Evolutionary conservation across 2,113 vertebrate genomes (phyloP).

Genomic region (Etia nguti): DNA sequence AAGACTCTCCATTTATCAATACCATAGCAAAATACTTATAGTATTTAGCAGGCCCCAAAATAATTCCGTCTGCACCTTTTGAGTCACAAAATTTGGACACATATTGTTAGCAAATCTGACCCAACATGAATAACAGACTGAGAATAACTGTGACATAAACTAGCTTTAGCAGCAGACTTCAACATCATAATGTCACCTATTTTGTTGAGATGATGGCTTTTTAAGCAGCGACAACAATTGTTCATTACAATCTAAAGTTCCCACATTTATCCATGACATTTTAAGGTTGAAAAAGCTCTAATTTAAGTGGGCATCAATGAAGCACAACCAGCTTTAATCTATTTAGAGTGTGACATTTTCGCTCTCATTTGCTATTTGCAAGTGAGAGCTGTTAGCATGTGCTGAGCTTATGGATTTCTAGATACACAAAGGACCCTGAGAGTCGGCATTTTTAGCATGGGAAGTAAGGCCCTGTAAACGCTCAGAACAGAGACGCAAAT

Average conservation of each 20-base stretch:
- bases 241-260: not conserved
- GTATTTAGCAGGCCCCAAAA: not conserved
- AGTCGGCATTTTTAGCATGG: not conserved
- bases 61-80: not conserved
- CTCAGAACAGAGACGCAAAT: not conserved
- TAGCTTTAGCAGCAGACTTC: not conserved
- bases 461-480: not conserved
- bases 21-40: not conserved
- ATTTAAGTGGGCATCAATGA: not conserved
- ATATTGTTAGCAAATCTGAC: not conserved
- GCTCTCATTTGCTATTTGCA: slow-evolving; percentile 12
- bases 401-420: slow-evolving; percentile 7
- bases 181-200: not conserved
- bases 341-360: slow-evolving; percentile 42
- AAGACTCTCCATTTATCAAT: not conserved
- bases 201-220: not conserved
- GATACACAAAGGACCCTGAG: not conserved
- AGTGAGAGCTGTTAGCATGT: not conserved
- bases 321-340: slow-evolving; percentile 8
- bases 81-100: not conserved
- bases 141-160: not conserved
- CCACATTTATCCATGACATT: not conserved
- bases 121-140: not conserved
- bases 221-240: not conserved
- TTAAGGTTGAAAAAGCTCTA: not conserved